phyloP scores from a whole-genome alignment of 2,113 vertebrate species.

The Lophius piscatorius region DNA sequence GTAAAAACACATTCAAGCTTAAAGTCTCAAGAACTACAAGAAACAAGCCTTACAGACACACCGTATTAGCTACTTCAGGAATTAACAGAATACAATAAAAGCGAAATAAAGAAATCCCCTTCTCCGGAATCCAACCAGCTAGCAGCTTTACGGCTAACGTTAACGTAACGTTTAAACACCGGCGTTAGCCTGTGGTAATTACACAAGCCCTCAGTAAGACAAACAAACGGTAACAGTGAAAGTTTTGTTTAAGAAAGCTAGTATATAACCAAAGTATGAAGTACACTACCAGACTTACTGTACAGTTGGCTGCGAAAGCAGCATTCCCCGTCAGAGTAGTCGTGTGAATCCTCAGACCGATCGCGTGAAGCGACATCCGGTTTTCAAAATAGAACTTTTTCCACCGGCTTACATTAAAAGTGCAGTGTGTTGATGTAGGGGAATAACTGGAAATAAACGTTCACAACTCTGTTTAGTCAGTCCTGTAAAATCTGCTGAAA shows the following conservation, averaged over 20 bases:
- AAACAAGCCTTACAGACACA: not conserved
- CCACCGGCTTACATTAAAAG: too few species aligned
- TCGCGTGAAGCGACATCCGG: constrained; percentile 20
- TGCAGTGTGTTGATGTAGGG: too few species aligned
- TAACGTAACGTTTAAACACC: constrained; percentile 20
- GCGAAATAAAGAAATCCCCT: not conserved
- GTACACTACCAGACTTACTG: constrained; percentile 53
- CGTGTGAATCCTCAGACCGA: not conserved
- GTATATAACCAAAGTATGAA: not conserved
- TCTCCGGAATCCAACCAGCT: constrained; percentile 45
- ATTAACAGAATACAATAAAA: not conserved
- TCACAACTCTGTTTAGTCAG: too few species aligned
- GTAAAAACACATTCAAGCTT: not conserved
- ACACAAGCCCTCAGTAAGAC: not conserved
- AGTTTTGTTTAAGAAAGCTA: not conserved
- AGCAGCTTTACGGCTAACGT: constrained; percentile 32
- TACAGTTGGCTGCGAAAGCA: constrained; percentile 23
- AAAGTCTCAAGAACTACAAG: not conserved
- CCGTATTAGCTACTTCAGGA: rapidly evolving
- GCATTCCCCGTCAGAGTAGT: constrained; percentile 56
- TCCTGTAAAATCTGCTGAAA: too few species aligned
- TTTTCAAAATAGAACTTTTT: constrained; percentile 50
- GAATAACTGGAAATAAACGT: too few species aligned
- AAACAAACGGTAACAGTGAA: not conserved
- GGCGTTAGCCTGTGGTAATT: not conserved